These are phyloP conservation scores for Nematostella vectensis DNA, from an alignment of 92 coral and sea anemone species.

Conservation along the genomic window DNA sequence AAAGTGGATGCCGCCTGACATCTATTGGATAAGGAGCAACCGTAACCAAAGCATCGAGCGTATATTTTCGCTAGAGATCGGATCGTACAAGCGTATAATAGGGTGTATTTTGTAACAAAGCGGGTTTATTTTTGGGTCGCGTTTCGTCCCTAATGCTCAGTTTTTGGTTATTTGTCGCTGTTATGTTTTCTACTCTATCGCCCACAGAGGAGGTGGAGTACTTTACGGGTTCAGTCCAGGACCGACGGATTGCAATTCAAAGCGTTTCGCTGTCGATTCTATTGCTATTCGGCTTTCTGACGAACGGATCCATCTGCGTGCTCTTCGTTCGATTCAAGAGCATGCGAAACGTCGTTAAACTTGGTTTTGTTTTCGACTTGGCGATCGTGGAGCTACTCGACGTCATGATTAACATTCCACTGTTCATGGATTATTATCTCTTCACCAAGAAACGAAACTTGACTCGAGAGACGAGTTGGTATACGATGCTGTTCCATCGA, in stretches of 20 bases:
- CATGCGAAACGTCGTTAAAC: conserved; percentile 7
- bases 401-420: conserved; percentile 12
- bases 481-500: conserved; percentile 22
- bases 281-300: conserved; percentile 3
- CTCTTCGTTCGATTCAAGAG: conserved; percentile 21
- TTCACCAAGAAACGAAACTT: conserved; percentile 16
- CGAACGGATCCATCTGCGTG: conserved; percentile 11
- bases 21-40: too few relatives aligned
- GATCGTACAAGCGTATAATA: too few relatives aligned
- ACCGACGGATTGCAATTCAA: conserved; percentile 11
- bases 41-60: too few relatives aligned
- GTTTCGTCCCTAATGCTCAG: too few relatives aligned
- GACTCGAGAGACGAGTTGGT: conserved; percentile 23
- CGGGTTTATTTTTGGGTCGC: too few relatives aligned
- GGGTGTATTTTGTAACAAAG: too few relatives aligned
- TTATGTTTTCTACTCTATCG: too few relatives aligned
- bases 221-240: conserved; percentile 11
- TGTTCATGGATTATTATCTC: conserved; percentile 24
- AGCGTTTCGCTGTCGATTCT: conserved; percentile 4
- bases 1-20: too few relatives aligned
- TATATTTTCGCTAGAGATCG: too few relatives aligned
- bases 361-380: conserved; percentile 14
- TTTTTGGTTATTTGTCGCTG: too few relatives aligned
- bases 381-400: conserved; percentile 23
- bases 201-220: not conserved